Base-by-base conservation (phyloP, 2,113 vertebrate species). In the Gymnocephalus cernua region DNA sequence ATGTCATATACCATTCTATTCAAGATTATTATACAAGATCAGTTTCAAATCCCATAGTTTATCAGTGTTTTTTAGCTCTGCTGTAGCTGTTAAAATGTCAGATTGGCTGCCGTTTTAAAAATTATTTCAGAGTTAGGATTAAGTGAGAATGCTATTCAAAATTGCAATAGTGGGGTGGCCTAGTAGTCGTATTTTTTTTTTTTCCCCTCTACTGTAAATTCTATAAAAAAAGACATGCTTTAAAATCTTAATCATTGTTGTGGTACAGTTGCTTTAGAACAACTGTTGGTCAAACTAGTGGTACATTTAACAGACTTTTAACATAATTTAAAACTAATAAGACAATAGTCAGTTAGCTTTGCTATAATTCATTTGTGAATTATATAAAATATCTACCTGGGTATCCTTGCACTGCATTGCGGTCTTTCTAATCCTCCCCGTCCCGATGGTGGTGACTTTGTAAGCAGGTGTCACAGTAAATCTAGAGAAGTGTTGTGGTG, bases 311-410 rank as follows among this genome's bases (percentile, higher is more conserved):
- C 59, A 50, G 15, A 61, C 32, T 32, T 32, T 32, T 6, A 32
- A 2, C 23, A 63, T 56, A 54, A 29, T 15, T 29, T 4, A 27
- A 65, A 62, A 38, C 6, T 29, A 6, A 6, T 9, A 54, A 57
- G 18, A 15, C 32, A 21, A 29, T 32, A 4, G 27, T 54, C 12
- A 4, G 5, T 8, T 8, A 25, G 9, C 25, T 45, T 27, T 32
- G n/a, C 5, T 23, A 18, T n/a, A 4, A 23, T 50, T 25, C 8
- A 48, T 10, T 15, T 38, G 11, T 66, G 25, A 50, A 44, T 66
- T 16, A 51, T 72, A 18, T 58, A 59, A 45, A 27, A 73, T 41
- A 61, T 85, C 69, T 80, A 90, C 91, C 74, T 68, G 27, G 7
- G 19, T 14, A 63, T 79, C 44, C 27, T 53, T 44, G 41, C 51